A percentile compares a stretch with the other conserved stretches of the same genome.
phyloP scores from a whole-genome alignment of 2,113 vertebrate genomes.

The Apeltes quadracus region DNA sequence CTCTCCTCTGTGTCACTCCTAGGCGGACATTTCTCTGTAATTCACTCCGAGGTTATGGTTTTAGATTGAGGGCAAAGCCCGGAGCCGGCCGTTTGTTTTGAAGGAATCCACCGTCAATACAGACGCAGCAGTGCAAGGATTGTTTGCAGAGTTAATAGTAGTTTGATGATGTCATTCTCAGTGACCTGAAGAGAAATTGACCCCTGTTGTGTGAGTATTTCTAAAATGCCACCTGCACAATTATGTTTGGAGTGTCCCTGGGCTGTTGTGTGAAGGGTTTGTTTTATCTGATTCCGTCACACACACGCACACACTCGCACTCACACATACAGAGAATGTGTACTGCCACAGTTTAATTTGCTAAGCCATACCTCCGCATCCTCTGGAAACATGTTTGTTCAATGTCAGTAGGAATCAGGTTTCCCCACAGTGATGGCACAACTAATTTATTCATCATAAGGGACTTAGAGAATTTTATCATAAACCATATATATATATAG shows the following conservation, averaged over 20 bases:
- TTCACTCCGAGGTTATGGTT: slow-evolving; percentile 79
- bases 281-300: slow-evolving; percentile 67
- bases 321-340: slow-evolving; percentile 11
- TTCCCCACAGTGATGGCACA: slow-evolving; percentile 66
- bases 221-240: slow-evolving; percentile 83
- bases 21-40: slow-evolving; percentile 68
- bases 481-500: neutral
- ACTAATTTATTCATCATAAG: slow-evolving; percentile 81
- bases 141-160: slow-evolving; percentile 83
- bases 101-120: slow-evolving; percentile 73
- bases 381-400: slow-evolving; percentile 61
- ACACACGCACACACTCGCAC: slow-evolving; percentile 21
- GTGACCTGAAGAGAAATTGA: slow-evolving; percentile 84
- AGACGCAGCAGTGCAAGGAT: slow-evolving; percentile 56
- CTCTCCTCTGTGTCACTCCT: slow-evolving; percentile 22
- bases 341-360: slow-evolving; percentile 60
- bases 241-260: slow-evolving; percentile 69
- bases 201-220: slow-evolving; percentile 75
- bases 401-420: slow-evolving; percentile 75
- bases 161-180: slow-evolving; percentile 86
- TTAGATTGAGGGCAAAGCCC: slow-evolving; percentile 83
- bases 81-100: slow-evolving; percentile 70
- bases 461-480: slow-evolving; percentile 54
- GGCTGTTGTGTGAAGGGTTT: slow-evolving; percentile 57
- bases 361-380: slow-evolving; percentile 66